Percentiles rank a stretch among this genome's conserved stretches.
These are phyloP conservation scores for Leptopilina syphax DNA, from an alignment of 2,888 invertebrate species.

Conservation along the genomic window DNA sequence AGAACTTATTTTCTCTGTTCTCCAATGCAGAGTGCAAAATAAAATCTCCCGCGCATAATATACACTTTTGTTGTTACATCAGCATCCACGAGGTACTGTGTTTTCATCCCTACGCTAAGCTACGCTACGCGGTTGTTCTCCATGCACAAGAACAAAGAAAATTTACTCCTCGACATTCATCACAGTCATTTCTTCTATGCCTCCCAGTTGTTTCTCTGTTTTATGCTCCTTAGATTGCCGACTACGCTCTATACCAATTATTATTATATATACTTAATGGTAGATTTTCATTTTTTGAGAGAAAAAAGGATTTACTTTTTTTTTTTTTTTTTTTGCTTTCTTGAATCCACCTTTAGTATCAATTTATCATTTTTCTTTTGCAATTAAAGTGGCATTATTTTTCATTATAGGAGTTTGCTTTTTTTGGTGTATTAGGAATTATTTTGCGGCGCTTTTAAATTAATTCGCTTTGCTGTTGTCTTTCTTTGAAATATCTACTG, in stretches of 20 bases:
- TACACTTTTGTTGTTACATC: background rate
- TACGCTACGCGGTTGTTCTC: background rate
- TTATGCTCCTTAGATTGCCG: conserved; percentile 1
- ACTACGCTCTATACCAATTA: conserved; percentile 3
- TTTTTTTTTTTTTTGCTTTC: too few species aligned
- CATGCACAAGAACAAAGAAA: conserved; percentile 57
- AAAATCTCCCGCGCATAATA: conserved; percentile 25
- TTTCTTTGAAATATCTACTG: too few species aligned
- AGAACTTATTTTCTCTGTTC: conserved; percentile 41
- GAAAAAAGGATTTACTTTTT: background rate
- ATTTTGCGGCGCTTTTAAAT: too few species aligned
- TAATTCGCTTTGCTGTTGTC: too few species aligned
- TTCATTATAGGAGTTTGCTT: too few species aligned
- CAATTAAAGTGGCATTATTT: too few species aligned
- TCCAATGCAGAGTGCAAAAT: conserved; percentile 16
- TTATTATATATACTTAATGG: background rate
- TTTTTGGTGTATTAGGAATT: too few species aligned
- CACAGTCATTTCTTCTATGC: conserved; percentile 4
- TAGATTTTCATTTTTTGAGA: background rate
- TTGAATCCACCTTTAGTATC: too few species aligned
- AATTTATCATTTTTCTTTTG: too few species aligned
- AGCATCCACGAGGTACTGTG: conserved; percentile 10
- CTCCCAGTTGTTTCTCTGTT: conserved; percentile 12
- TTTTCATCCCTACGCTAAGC: conserved; percentile 8
- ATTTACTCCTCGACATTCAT: conserved; percentile 29